Base-by-base conservation (phyloP, 1,140 invertebrate genomes). In the Subanguina moxae region DNA sequence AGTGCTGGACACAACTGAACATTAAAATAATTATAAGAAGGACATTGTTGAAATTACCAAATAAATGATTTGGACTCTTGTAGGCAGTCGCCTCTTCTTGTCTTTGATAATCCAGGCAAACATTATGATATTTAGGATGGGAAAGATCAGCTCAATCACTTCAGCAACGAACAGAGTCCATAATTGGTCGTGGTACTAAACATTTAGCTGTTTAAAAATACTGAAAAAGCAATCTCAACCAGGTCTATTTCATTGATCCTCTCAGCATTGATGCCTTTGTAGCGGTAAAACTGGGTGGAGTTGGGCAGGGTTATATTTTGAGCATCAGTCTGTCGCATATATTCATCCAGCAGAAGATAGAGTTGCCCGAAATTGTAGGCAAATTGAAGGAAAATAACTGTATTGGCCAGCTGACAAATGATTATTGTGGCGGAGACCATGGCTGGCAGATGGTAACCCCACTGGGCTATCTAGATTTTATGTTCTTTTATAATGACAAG, bases 121-220 rank as follows among this genome's bases (percentile, higher is more conserved):
- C 59, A 77, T 75, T 28, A 62, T 61, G n/a, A 77, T 43, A 43
- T 80, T 80, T 23, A 77, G 73, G 1, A 68, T 23, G 11, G 76
- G 76, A 64, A 77, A 77, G 1, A 77, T 64, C 5, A 77, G 42
- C 59, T 77, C 74, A 25, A 77, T 77, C 23, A 77, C 65, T 66
- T 77, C 76, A 0, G 76, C 76, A 11, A 77, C 75, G 38, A 76
- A 77, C 48, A 77, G 57, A 15, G 77, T 80, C 76, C 76, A 77
- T n/a, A 77, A 46, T 45, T 73, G 77, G 43, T 77, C 76, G 32
- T 77, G 76, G 45, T 77, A 77, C 76, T 77, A 21, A 64, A 80
- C 38, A 30, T 3, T 8, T 8, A 32, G 1, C 27, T 61, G 3
- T 61, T 61, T 3, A 21, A 7, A 3, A 43, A 61, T 5, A 7